A percentile compares a stretch with the other conserved stretches of the same genome.
These are phyloP conservation scores for Emmelina monodactyla DNA, from an alignment of 2,888 invertebrate genomes.

Conservation along the genomic window DNA sequence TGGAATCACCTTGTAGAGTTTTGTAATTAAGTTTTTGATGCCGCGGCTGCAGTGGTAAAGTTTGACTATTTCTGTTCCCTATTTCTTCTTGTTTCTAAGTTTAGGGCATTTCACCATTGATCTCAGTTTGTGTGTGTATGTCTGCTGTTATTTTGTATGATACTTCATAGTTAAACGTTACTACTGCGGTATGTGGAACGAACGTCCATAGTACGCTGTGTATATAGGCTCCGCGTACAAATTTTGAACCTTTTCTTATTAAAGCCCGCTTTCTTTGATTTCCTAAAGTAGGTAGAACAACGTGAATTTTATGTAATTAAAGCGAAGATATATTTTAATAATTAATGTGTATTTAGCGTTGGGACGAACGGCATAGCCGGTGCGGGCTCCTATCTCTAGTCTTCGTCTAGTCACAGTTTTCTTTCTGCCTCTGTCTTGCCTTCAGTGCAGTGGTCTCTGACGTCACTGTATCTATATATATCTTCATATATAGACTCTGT, in stretches of 20 bases:
- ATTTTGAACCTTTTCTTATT: constrained; percentile 51
- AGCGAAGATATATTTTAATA: constrained; percentile 67
- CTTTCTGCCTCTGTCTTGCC: neutral
- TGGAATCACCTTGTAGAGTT: constrained; percentile 58
- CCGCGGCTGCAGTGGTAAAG: constrained; percentile 39
- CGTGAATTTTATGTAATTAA: constrained; percentile 67
- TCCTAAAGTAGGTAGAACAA: constrained; percentile 64
- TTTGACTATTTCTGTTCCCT: constrained; percentile 21
- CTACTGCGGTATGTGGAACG: constrained; percentile 44
- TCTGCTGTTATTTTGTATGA: constrained; percentile 22
- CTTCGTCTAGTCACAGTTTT: constrained; percentile 24
- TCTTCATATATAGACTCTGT: constrained; percentile 14
- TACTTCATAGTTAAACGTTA: too few species aligned
- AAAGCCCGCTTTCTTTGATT: constrained; percentile 59
- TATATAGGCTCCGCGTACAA: constrained; percentile 63
- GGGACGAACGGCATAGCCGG: constrained; percentile 60
- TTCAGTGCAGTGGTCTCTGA: neutral
- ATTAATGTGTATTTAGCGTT: constrained; percentile 63
- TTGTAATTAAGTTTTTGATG: constrained; percentile 54
- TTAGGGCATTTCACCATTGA: constrained; percentile 27
- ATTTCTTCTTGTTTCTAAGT: constrained; percentile 15
- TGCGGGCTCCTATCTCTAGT: constrained; percentile 36
- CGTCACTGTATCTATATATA: constrained; percentile 15
- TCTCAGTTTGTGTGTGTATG: constrained; percentile 43
- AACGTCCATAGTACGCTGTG: constrained; percentile 66